Evolutionary conservation across 2,888 invertebrate species (phyloP), one percentile per base, ranked within the genome.

Genomic region (Cyaniris semiargus): DNA sequence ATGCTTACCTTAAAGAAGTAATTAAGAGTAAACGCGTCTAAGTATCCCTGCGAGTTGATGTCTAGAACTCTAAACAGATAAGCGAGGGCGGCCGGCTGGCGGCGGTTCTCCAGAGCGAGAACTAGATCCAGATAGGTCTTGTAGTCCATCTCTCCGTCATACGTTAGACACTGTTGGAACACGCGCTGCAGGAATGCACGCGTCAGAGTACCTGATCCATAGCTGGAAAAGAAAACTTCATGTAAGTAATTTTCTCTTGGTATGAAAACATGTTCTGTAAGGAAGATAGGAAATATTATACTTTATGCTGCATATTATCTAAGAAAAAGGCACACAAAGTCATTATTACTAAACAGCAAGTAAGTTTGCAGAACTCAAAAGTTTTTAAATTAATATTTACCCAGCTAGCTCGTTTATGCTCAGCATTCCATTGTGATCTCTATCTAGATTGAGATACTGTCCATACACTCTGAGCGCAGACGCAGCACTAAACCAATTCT

Each of bases 91-190:
- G 98, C 98, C 0, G 98, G 98, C 87, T 99, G 98, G 80, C 96
- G 95, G 27, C 98, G 95, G 92, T 99, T 98, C 90, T 99, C 98
- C 81, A 99, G 90, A 0, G 99, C 99, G 53, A 99, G 94, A 0
- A 98, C 98, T 87, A 99, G 96, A 88, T 99, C 98, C 34, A 99
- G 93, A 88, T 98, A 99, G 0, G 98, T 98, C 91, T 99, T 99
- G 92, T 99, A 99, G 91, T 99, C 99, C 97, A 98, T 98, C 90
- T 98, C 98, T 0, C 97, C 97, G 83, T 98, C 97, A 87, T 98
- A 99, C 0, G 99, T 99, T 4, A 98, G 95, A 85, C 98, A 98
- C 85, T 98, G 98, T 88, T 99, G 98, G 91, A 98, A 99, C 0
- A 99, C 97, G 58, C 98, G 95, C 84, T 98, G 97, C 3, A 99